Percentiles rank a stretch among this genome's conserved stretches.
Evolutionary conservation across 23 tunicate species (phyloP).

Genomic region (Trididemnum miniatum): DNA sequence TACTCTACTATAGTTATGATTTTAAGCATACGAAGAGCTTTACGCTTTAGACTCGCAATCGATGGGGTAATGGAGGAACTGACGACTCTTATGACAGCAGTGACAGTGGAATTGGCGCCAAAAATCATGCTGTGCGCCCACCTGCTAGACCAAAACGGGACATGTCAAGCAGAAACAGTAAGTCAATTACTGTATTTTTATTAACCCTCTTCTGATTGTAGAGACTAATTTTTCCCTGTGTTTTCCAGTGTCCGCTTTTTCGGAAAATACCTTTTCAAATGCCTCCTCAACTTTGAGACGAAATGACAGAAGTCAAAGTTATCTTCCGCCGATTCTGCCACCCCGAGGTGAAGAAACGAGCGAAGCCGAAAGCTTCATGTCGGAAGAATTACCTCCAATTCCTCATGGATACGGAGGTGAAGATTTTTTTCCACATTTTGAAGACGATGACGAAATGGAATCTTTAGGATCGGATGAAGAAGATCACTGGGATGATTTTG

Average conservation of each 20-base stretch:
- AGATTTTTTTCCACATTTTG: background rate
- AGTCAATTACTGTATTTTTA: too few relatives aligned
- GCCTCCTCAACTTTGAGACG: background rate
- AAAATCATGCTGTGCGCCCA: constrained; percentile 79
- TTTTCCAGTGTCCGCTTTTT: background rate
- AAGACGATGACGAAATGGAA: constrained; percentile 6
- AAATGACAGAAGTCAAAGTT: background rate
- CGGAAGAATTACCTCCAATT: background rate
- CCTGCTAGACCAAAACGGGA: constrained; percentile 67
- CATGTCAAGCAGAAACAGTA: background rate
- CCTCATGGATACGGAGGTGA: background rate
- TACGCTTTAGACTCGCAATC: background rate
- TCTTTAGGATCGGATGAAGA: constrained; percentile 71
- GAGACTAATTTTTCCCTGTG: too few relatives aligned
- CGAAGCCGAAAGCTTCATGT: background rate
- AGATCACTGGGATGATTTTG: constrained; percentile 87
- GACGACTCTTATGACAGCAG: constrained; percentile 83
- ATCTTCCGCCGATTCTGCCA: background rate
- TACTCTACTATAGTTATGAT: too few relatives aligned
- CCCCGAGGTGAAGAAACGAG: background rate
- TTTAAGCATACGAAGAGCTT: too few relatives aligned
- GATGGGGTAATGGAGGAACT: background rate
- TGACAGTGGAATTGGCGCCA: constrained; percentile 92
- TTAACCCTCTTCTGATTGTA: too few relatives aligned
- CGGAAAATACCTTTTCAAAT: background rate